These are phyloP conservation scores for Peromyscus attwateri DNA, from an alignment of 2,797 vertebrate genomes.

Conservation along the genomic window DNA sequence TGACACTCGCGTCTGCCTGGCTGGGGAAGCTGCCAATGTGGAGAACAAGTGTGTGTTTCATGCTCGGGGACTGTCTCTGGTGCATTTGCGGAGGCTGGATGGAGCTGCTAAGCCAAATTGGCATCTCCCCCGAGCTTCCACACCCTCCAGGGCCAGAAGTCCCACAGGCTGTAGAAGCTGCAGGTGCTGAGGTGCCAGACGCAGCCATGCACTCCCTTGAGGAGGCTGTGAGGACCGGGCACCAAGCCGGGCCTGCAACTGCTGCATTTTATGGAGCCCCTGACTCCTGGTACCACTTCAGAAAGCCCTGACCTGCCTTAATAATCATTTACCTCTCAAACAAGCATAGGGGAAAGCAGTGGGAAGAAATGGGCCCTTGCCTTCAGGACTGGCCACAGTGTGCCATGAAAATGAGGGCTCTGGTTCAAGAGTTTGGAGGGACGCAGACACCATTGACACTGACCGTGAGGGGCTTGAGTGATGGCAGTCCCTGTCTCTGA, in stretches of 20 bases:
- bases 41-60: fast-evolving
- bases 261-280: fast-evolving
- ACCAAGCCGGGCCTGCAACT: background rate
- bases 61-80: background rate
- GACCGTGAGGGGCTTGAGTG: fast-evolving
- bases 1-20: background rate
- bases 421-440: fast-evolving
- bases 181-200: slow-evolving; percentile 37
- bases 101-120: slow-evolving; percentile 52
- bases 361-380: background rate
- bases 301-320: background rate
- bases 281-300: background rate
- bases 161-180: background rate
- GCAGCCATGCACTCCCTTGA: fast-evolving
- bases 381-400: fast-evolving
- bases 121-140: background rate
- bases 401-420: fast-evolving
- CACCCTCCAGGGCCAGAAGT: background rate
- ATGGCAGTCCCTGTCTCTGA: background rate
- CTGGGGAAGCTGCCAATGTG: background rate
- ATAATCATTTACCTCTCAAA: fast-evolving
- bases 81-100: background rate
- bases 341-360: fast-evolving
- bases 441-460: background rate
- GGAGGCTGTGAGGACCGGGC: background rate